Base-by-base conservation (phyloP, 2,113 vertebrate species). In the Telmatochromis bifrenatus region DNA sequence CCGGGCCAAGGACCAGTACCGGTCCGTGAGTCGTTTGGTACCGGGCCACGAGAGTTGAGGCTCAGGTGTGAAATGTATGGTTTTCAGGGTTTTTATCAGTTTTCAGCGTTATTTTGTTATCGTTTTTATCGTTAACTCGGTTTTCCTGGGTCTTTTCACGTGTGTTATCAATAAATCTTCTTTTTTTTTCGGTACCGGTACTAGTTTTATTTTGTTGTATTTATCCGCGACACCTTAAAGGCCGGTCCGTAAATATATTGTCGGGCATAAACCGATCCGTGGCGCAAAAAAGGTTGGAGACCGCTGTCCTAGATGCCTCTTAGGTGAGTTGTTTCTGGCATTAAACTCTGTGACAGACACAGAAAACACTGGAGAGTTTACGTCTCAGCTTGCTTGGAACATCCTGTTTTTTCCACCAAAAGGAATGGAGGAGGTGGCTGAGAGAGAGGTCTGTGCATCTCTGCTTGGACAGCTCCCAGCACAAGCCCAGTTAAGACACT, bases 1-100 rank as follows among this genome's bases (percentile, higher is more conserved):
- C 11, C 0, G 1, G 53, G 6, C 53, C 51, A 0, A 0, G 5
- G 51, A 54, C 51, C 1, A 2, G 51, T 54, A 53, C 3, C 2
- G 5, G 49, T 11, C 19, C 5, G 5, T 21, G 51, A 1, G 3
- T 2, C n/a, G 1, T 53, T 53, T 53, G 19, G 51, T 53, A 54
- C n/a, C 10, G 3, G 51, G n/a, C 51, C 1, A 0, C 9, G 1
- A 54, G n/a, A 54, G 53, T 23, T 55, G 53, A 55, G 11, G 21
- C 53, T 55, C 53, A 55, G 53, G 53, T 55, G 21, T 13, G 6
- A 23, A 55, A 3, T 55, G 53, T 23, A 23, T 55, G 0, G 21
- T 55, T 55, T 23, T 54, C 51, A 21, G 51, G 51, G 10, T 21
- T 54, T 54, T 54, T 53, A 53, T 53, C 1, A 0, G 3, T 54